Evolutionary conservation across 2,797 vertebrate genomes (phyloP).

Genomic region (Falco concolor): DNA sequence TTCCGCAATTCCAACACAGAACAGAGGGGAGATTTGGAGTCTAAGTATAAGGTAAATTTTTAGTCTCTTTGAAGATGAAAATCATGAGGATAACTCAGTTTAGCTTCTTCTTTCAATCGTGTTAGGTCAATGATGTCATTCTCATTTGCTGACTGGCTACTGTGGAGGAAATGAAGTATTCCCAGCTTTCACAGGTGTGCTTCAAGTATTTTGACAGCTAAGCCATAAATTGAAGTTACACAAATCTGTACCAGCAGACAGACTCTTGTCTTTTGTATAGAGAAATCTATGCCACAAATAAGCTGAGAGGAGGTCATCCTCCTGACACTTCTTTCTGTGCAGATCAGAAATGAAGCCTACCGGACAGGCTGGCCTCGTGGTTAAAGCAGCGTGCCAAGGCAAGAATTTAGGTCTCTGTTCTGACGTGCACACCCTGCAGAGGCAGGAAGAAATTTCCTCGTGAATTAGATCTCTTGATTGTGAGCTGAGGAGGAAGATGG

Average conservation of each 20-base stretch:
- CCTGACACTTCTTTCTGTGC: neutral
- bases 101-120: neutral
- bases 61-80: neutral
- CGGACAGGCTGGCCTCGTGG: neutral
- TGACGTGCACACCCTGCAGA: accelerated
- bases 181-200: neutral
- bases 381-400: neutral
- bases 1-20: neutral
- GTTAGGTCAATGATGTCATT: neutral
- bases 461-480: neutral
- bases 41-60: neutral
- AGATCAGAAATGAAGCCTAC: neutral
- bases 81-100: neutral
- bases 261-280: neutral
- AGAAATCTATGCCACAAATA: neutral
- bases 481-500: neutral
- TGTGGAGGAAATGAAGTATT: neutral
- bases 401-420: neutral
- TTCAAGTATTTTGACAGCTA: neutral
- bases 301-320: neutral
- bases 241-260: neutral
- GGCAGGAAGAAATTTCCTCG: neutral
- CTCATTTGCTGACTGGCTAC: neutral
- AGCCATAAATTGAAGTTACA: neutral
- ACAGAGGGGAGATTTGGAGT: neutral